These are phyloP conservation scores for Tauraco erythrolophus DNA, from an alignment of 2,113 vertebrate species.

Conservation along the genomic window DNA sequence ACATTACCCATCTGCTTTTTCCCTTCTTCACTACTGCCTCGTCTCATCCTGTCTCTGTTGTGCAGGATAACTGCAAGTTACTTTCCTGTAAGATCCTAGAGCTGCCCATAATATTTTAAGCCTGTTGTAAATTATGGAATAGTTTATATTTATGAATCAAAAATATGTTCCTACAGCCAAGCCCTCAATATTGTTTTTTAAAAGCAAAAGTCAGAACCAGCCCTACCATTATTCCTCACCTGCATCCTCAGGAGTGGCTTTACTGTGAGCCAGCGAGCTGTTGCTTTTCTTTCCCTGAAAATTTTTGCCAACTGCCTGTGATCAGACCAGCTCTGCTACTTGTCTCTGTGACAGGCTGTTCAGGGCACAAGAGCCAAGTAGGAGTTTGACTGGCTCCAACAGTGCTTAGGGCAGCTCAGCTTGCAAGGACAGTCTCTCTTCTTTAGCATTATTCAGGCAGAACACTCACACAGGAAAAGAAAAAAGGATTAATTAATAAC, in stretches of 20 bases:
- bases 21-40: not conserved
- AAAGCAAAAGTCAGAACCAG: not conserved
- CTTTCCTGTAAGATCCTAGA: not conserved
- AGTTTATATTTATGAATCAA: not conserved
- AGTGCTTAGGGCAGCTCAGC: not conserved
- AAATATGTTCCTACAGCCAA: not conserved
- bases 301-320: not conserved
- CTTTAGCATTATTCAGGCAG: not conserved
- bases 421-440: not conserved
- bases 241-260: not conserved
- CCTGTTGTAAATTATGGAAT: not conserved
- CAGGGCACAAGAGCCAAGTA: not conserved
- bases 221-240: not conserved
- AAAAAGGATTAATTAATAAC: not conserved
- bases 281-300: not conserved
- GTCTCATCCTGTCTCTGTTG: not conserved
- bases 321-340: not conserved
- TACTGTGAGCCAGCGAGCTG: not conserved
- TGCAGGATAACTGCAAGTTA: not conserved
- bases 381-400: not conserved
- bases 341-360: not conserved
- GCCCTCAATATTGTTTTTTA: not conserved
- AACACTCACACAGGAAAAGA: not conserved
- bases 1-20: not conserved
- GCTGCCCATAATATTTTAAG: not conserved